Evolutionary conservation across 37 sponge, comb jelly and placozoan species (phyloP).

Genomic region (Aphrocallistes beatrix): DNA sequence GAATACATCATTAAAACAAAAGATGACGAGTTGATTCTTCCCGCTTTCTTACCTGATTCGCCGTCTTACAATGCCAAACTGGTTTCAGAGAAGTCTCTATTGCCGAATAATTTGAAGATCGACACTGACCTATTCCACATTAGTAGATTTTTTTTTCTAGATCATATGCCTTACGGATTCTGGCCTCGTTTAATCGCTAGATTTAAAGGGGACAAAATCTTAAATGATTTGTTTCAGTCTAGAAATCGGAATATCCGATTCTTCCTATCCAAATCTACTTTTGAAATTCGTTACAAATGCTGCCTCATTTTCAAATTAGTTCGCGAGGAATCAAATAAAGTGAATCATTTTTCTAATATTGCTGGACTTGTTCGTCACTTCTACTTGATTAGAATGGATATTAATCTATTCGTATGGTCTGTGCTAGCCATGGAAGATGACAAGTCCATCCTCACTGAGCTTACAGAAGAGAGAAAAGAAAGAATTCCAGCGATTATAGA

Average conservation of each 20-base stretch:
- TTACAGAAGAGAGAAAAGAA: too few relatives aligned
- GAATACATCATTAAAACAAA: neutral
- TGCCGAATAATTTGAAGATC: too few relatives aligned
- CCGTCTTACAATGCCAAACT: too few relatives aligned
- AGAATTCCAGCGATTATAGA: too few relatives aligned
- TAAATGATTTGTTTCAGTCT: neutral
- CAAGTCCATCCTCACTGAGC: too few relatives aligned
- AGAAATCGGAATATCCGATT: neutral
- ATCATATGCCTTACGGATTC: slow-evolving; percentile 2
- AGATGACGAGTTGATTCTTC: neutral
- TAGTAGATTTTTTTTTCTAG: neutral
- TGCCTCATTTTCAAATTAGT: neutral
- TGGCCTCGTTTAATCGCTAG: neutral
- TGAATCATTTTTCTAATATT: neutral
- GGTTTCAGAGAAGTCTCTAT: too few relatives aligned
- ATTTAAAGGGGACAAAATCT: neutral
- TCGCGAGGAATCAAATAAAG: neutral
- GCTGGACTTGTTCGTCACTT: neutral
- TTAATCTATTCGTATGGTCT: neutral
- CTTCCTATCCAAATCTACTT: neutral
- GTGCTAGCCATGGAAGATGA: too few relatives aligned
- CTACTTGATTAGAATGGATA: neutral
- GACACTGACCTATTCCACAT: neutral
- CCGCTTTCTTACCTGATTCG: slow-evolving; percentile 2
- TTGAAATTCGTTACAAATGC: slow-evolving; percentile 10